These are phyloP conservation scores for Vanessa cardui DNA, from an alignment of 2,888 invertebrate species.

Conservation along the genomic window DNA sequence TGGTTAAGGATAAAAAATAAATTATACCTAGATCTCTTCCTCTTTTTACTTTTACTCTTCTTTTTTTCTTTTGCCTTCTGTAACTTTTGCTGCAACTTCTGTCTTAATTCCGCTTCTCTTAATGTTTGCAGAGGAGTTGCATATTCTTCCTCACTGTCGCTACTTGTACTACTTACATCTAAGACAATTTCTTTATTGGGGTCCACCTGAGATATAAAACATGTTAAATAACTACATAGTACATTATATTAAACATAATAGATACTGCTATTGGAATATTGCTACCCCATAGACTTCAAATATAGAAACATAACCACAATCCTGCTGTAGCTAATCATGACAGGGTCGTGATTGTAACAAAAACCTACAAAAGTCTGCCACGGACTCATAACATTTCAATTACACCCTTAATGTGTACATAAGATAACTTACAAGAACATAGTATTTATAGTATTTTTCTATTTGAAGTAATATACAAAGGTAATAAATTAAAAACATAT, in stretches of 20 bases:
- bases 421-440: too few species aligned
- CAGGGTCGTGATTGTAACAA: too few species aligned
- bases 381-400: too few species aligned
- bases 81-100: constrained; percentile 86
- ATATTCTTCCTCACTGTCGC: constrained; percentile 92
- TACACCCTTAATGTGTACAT: too few species aligned
- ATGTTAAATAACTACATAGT: background rate
- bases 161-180: constrained; percentile 97
- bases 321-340: too few species aligned
- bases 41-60: constrained; percentile 69
- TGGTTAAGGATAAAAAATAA: too few species aligned
- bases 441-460: too few species aligned
- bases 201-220: constrained; percentile 83
- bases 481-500: background rate
- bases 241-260: background rate
- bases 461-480: too few species aligned
- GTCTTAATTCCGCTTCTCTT: constrained; percentile 89
- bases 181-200: constrained; percentile 96
- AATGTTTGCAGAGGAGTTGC: constrained; percentile 91
- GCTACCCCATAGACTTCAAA: too few species aligned
- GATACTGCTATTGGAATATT: too few species aligned
- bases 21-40: constrained; percentile 60
- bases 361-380: too few species aligned
- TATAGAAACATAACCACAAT: too few species aligned
- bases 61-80: constrained; percentile 83